Evolutionary conservation across 1,140 invertebrate genomes (phyloP), one percentile per base, ranked within the genome.

Genomic region (Scaptomyza graminum): DNA sequence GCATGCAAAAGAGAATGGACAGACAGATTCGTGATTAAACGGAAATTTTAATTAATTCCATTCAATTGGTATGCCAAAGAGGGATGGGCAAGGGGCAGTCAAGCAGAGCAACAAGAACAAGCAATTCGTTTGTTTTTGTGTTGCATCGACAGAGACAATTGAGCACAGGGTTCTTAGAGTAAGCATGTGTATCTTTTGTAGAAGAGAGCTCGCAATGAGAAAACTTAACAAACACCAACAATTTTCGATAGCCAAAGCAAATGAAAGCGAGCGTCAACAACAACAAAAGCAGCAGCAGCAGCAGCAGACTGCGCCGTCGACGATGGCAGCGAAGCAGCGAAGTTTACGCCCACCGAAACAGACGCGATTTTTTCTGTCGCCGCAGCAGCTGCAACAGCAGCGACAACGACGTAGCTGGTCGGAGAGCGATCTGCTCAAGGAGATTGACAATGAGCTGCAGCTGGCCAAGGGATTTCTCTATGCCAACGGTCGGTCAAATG

Each of bases 401-500:
- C 79, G 52, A 49, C 90, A 82, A 60, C 83, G 79, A 51, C 90
- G 77, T 69, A 90, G 79, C 67, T 83, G 79, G 88, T 92, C 91
- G 25, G 91, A 92, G 52, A 92, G 77, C 64, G 94, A 94, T 92
- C 92, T 95, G 78, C 93, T 95, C 91, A 93, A 93, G 91, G 94
- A 95, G 92, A 95, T 95, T 85, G 94, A 95, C 92, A 92, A 90
- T 70, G 93, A 93, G 77, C 92, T 95, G 81, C 92, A 91, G 76
- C 83, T 94, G 76, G 93, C 93, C 79, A 93, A 93, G 90, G 94
- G 94, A 83, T 95, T 95, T 93, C 93, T 95, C 74, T 92, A 74
- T 72, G 90, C 83, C 59, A 84, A 91, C 81, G 90, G 90, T 91
- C 83, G 90, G 90, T 85, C 50, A 37, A 49, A 47, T 41, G 59